Base-by-base conservation (phyloP, 1,140 invertebrate species). In the Drosophila tropicalis region DNA sequence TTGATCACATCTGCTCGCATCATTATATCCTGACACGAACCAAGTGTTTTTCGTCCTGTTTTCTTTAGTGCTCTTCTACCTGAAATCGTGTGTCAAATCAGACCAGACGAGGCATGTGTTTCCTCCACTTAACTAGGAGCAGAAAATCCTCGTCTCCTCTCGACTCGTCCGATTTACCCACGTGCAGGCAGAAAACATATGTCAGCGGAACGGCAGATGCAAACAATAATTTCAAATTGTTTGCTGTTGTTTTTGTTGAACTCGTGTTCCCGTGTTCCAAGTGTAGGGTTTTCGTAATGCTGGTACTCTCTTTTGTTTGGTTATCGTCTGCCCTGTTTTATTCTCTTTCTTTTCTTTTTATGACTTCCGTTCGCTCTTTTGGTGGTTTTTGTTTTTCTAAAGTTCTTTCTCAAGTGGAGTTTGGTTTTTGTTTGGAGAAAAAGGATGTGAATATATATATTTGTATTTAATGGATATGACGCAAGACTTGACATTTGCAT, bases 341-440 rank as follows among this genome's bases (percentile, higher is more conserved):
- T 44, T 12, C 36, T 51, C 41, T 51, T 19, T 75, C 66, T 67
- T 60, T 71, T 32, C 22, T 69, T 76, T 75, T 51, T 51, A 2
- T 51, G 15, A 76, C 73, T 76, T 76, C 73, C 73, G 73, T 76
- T 76, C 73, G 58, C 62, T 41, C 67, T 63, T 70, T 76, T 76
- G 56, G 60, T 47, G 64, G 73, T 76, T 75, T 55, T 60, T 51
- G 17, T 51, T 51, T 12, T 51, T 12, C 7, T 47, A 3, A 19
- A 51, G 44, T 51, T 51, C 7, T 51, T 19, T 76, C 65, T 76
- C 60, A 55, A 76, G 73, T 76, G 55, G 72, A 75, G 58, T 75
- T 68, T 19, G 40, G 67, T 74, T 76, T 63, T 44, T 76, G 12
- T 39, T 62, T 62, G 2, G 19, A 34, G 5, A 15, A 47, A 51